Evolutionary conservation across 2,113 vertebrate species (phyloP).

Genomic region (Chloropsis cyanopogon): DNA sequence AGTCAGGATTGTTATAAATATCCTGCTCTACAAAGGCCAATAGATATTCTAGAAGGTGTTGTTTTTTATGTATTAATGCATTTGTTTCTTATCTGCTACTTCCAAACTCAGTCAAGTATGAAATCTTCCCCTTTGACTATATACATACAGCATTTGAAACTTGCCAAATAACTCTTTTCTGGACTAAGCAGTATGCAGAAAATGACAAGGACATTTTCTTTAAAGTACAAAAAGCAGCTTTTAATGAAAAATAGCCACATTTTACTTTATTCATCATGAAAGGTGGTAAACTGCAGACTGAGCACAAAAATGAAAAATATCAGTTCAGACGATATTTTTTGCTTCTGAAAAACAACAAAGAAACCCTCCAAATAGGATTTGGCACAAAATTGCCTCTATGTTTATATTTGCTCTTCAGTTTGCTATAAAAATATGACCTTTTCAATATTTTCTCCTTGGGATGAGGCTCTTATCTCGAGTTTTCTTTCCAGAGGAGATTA

Average conservation of each 20-base stretch:
- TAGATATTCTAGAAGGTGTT: background rate
- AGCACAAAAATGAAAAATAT: slow-evolving; percentile 23
- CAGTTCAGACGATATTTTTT: background rate
- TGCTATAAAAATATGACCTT: slow-evolving; percentile 57
- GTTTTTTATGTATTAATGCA: background rate
- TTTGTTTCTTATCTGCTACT: background rate
- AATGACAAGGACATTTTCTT: slow-evolving; percentile 12
- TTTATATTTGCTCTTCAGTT: slow-evolving; percentile 30
- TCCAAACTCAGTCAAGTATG: slow-evolving; percentile 14
- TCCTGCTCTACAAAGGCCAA: background rate
- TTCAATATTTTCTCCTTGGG: slow-evolving; percentile 36
- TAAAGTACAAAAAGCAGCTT: background rate
- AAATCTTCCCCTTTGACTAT: background rate
- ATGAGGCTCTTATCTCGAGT: background rate
- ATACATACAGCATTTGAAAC: background rate
- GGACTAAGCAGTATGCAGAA: background rate
- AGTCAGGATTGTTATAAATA: background rate
- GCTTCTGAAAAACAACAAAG: slow-evolving; percentile 19
- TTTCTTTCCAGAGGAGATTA: slow-evolving; percentile 40
- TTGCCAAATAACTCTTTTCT: background rate
- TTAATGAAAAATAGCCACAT: background rate
- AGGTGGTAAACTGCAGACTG: background rate
- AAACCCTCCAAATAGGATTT: slow-evolving; percentile 26
- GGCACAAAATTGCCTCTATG: slow-evolving; percentile 3
- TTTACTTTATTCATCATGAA: slow-evolving; percentile 36